Evolutionary conservation across 2,113 vertebrate genomes (phyloP).

Genomic region (Neopipo cinnamomea): DNA sequence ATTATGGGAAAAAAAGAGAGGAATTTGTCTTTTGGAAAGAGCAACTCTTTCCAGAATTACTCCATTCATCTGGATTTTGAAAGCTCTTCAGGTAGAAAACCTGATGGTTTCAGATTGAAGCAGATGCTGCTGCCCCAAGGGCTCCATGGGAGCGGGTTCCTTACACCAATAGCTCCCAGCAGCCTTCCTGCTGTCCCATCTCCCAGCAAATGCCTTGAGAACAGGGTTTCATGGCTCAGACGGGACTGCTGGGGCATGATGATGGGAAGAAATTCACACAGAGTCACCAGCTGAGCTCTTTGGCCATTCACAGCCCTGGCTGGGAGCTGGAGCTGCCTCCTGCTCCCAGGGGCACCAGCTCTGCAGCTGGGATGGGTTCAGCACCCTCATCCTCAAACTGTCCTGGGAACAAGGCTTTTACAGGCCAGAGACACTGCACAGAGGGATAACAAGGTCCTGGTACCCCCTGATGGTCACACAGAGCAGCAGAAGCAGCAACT

Average conservation of each 20-base stretch:
- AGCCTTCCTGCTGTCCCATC: background rate
- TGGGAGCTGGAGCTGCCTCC: background rate
- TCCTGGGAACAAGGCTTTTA: background rate
- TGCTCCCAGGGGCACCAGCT: background rate
- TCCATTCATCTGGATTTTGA: background rate
- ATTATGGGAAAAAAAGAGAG: background rate
- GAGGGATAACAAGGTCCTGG: background rate
- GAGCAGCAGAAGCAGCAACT: background rate
- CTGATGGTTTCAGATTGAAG: too few species aligned
- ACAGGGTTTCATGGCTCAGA: background rate
- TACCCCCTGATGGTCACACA: background rate
- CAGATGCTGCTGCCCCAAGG: background rate
- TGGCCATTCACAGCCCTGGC: background rate
- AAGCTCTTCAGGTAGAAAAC: background rate
- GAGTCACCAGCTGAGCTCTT: background rate
- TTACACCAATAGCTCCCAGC: background rate
- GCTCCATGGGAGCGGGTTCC: background rate
- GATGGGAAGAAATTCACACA: background rate
- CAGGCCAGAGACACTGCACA: accelerated
- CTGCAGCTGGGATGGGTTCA: background rate
- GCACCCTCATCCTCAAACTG: accelerated
- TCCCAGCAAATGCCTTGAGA: accelerated
- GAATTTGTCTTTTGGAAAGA: background rate
- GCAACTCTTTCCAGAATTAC: background rate
- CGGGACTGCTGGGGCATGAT: background rate